Conservation (phyloP, 2,797 vertebrate species). For the Myioborus melanocephalus region DNA sequence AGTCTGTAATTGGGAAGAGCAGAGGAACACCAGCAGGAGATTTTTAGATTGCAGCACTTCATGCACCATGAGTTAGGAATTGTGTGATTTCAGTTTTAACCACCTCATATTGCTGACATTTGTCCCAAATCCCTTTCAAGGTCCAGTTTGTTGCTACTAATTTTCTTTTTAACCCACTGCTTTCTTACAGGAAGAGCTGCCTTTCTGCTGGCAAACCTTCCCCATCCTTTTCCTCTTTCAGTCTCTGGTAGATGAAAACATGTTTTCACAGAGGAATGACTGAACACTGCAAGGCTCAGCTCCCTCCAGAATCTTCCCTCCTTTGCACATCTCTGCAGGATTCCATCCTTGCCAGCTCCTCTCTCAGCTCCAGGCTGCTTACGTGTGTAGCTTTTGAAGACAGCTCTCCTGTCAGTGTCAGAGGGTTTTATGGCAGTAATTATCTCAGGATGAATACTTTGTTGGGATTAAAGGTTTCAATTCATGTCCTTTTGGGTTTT, state of each 20-base stretch:
- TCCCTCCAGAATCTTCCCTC: not conserved
- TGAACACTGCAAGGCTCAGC: not conserved
- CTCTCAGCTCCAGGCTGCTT: not conserved
- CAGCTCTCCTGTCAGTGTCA: not conserved
- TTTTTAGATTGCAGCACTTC: not conserved
- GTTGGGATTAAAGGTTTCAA: not conserved
- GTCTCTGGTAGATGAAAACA: not conserved
- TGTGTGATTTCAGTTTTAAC: not conserved
- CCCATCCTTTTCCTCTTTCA: not conserved
- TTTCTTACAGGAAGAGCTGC: not conserved
- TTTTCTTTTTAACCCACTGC: not conserved
- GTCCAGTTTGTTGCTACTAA: not conserved
- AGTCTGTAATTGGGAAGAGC: not conserved
- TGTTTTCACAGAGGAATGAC: not conserved
- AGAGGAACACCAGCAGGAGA: not conserved
- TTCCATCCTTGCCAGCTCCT: not conserved
- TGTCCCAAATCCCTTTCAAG: not conserved
- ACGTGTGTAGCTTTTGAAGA: not conserved
- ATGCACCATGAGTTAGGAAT: not conserved
- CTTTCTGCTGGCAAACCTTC: not conserved
- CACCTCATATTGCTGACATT: not conserved
- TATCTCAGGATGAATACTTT: not conserved
- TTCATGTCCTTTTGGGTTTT: not conserved
- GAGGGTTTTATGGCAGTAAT: not conserved
- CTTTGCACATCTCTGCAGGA: not conserved